A percentile compares a stretch with the other conserved stretches of the same genome.
Conservation (phyloP, 2,888 invertebrate species). For the Rutpela maculata region DNA sequence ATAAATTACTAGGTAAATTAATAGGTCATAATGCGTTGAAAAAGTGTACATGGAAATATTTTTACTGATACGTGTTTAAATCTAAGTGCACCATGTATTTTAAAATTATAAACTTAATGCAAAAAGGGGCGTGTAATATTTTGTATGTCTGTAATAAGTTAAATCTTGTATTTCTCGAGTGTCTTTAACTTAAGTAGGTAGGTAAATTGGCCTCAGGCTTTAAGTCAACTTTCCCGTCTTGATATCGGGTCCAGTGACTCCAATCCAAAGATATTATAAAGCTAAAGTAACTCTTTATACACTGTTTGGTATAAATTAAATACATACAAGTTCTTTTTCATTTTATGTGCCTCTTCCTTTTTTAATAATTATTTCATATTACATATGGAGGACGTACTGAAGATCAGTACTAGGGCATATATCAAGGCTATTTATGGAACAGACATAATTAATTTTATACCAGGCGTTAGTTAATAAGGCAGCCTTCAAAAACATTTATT, state of each 20-base stretch:
- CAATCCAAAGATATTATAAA: slow-evolving; percentile 50
- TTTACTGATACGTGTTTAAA: background rate
- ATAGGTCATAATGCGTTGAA: background rate
- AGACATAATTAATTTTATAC: background rate
- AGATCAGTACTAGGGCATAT: background rate
- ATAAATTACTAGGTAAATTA: too few species aligned
- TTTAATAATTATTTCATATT: slow-evolving; percentile 12
- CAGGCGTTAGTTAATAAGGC: background rate
- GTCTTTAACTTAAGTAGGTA: slow-evolving; percentile 60
- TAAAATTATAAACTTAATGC: slow-evolving; percentile 18
- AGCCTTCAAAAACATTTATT: too few species aligned
- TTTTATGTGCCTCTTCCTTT: background rate
- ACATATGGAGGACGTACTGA: background rate
- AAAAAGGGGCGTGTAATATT: slow-evolving; percentile 48
- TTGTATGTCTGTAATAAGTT: slow-evolving; percentile 51
- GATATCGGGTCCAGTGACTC: slow-evolving; percentile 61
- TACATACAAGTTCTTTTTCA: background rate
- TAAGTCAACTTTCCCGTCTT: slow-evolving; percentile 62
- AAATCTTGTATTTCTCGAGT: slow-evolving; percentile 54
- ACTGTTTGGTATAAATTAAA: slow-evolving; percentile 22
- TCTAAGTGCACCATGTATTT: background rate
- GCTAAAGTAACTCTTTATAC: slow-evolving; percentile 37
- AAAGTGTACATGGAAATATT: background rate
- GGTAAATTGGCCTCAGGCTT: slow-evolving; percentile 55
- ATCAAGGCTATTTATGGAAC: background rate